Percentiles rank a stretch among this genome's conserved stretches.
phyloP scores from a whole-genome alignment of 30 jellyfish, hydroid and myxozoan species.

The Turritopsis dohrnii region DNA sequence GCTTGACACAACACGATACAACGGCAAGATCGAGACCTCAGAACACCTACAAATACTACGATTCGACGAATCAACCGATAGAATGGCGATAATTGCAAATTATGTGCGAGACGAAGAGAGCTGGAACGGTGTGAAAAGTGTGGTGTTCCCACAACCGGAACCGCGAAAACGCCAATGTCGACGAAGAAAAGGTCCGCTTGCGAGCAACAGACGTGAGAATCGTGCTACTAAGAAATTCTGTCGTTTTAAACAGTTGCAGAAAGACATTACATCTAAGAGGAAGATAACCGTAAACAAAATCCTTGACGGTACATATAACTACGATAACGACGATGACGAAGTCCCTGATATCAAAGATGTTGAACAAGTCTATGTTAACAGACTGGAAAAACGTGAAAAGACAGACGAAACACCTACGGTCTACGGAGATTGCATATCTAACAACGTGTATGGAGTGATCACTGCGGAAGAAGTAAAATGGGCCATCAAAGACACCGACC shows the following conservation, averaged over 20 bases:
- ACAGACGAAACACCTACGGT: neutral
- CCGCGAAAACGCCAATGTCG: neutral
- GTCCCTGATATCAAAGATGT: neutral
- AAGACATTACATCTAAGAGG: neutral
- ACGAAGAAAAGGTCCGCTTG: neutral
- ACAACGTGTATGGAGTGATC: neutral
- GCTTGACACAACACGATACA: neutral
- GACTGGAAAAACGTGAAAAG: neutral
- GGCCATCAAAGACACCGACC: neutral
- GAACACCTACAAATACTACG: neutral
- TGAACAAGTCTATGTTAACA: neutral
- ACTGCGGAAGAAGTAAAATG: neutral
- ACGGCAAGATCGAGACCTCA: neutral
- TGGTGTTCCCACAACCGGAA: neutral
- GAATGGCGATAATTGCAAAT: neutral
- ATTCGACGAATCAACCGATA: neutral
- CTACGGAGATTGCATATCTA: neutral
- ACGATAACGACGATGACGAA: neutral
- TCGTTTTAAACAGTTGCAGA: constrained; percentile 3
- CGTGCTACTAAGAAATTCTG: neutral
- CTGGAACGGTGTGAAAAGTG: neutral
- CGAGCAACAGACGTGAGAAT: neutral
- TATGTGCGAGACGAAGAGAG: neutral
- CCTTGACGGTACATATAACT: neutral
- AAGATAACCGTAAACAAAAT: constrained; percentile 1